A percentile compares a stretch with the other conserved stretches of the same genome.
These are phyloP conservation scores for Yponomeuta evonymella DNA, from an alignment of 2,888 invertebrate species.

Conservation along the genomic window DNA sequence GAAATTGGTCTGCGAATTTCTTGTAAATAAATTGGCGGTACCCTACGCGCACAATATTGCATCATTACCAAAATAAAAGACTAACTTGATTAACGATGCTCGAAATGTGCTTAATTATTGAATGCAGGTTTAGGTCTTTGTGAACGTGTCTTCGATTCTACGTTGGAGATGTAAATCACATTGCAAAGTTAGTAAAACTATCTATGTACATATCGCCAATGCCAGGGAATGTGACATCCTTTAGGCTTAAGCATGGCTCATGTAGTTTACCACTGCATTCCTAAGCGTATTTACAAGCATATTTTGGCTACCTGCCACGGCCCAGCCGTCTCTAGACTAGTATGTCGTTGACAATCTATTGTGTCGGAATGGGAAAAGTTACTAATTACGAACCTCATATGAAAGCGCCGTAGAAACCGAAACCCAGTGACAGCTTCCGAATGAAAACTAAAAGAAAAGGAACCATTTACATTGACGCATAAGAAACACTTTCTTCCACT, in stretches of 20 bases:
- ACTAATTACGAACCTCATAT: neutral
- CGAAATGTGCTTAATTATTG: neutral
- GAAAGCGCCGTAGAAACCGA: neutral
- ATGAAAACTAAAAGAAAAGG: constrained; percentile 20
- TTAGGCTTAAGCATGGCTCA: neutral
- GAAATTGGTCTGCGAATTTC: constrained; percentile 10
- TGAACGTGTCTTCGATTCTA: too few species aligned
- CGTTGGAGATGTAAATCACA: neutral
- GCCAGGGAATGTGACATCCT: neutral
- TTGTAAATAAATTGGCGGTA: constrained; percentile 11
- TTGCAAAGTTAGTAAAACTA: neutral
- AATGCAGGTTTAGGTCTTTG: too few species aligned
- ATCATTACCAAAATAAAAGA: neutral
- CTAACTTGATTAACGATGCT: neutral
- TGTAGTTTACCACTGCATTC: neutral
- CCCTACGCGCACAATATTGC: neutral
- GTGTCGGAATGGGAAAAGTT: neutral
- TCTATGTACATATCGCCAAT: neutral
- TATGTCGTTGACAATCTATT: neutral
- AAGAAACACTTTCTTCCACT: constrained; percentile 35
- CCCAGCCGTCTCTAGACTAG: neutral
- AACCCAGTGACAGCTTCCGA: neutral
- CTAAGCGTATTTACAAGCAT: neutral
- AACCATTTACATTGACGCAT: constrained; percentile 27
- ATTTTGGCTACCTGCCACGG: neutral